Base-by-base conservation (phyloP, 2,888 invertebrate genomes). In the Brenthis hecate region DNA sequence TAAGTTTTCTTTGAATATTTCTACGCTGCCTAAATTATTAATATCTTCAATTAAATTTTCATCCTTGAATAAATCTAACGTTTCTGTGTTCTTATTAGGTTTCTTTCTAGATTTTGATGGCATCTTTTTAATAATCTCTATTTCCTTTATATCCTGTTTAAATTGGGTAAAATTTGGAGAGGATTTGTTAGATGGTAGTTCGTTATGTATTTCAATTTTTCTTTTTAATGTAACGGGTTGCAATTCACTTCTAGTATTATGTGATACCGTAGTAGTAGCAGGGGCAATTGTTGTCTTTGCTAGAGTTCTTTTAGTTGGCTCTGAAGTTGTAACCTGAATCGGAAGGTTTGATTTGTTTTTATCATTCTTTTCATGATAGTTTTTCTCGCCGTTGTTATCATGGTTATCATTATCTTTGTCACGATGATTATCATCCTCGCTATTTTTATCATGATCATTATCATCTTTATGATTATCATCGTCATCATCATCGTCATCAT, bases 161-260 rank as follows among this genome's bases (percentile, higher is more conserved):
- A 85, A 92, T 76, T 90, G 85, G 1, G 89, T 85, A 8, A 82
- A 55, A 72, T 92, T 85, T 47, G 91, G 90, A 3, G 84, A 81
- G 1, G 87, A 85, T 69, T 81, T 86, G 68, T 88, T 86, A 0
- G 79, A 75, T 0, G 92, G 92, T 62, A 86, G 51, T 74, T 92
- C 91, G 77, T 87, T 87, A 65, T 92, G 92, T 65, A 91, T 89
- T 82, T 91, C 88, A 54, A 90, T 80, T 81, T 84, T 89, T 66
- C 88, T 92, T 77, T 78, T 86, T 2, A 82, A 80, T 8, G 91
- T 69, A 5, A 83, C 76, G 6, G 92, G 92, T 71, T 84, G 86
- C 6, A 72, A 57, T 73, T 84, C 76, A 65, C 76, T 51, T 72
- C 80, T 83, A 6, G 75, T 68, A 65, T 68, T 79, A 50, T 75